phyloP scores from a whole-genome alignment of 2,888 invertebrate genomes.

The Scaptomyza cyrtandrae region DNA sequence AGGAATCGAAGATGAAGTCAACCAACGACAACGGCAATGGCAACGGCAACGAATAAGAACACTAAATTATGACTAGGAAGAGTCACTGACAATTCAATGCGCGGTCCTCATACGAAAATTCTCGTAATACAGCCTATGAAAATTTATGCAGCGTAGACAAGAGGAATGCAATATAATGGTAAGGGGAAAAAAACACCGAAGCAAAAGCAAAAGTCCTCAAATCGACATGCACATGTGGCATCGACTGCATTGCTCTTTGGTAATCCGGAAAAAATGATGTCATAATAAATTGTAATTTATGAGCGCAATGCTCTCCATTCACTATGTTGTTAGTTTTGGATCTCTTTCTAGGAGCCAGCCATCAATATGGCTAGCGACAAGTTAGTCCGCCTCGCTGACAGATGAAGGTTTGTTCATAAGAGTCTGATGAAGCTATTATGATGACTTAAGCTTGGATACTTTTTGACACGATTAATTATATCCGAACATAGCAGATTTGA shows the following conservation, averaged over 20 bases:
- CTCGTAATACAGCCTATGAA: constrained; percentile 53
- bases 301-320: constrained; percentile 57
- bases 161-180: background rate
- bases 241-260: constrained; percentile 62
- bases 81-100: constrained; percentile 78
- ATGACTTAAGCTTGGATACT: constrained; percentile 65
- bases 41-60: constrained; percentile 44
- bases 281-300: constrained; percentile 80
- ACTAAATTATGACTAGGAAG: constrained; percentile 78
- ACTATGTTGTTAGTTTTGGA: background rate
- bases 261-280: constrained; percentile 80
- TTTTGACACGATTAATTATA: constrained; percentile 70
- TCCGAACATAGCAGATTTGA: constrained; percentile 18
- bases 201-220: constrained; percentile 54
- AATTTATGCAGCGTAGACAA: constrained; percentile 68
- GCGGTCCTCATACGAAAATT: constrained; percentile 66
- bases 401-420: constrained; percentile 66
- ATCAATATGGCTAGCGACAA: constrained; percentile 53
- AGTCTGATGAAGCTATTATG: constrained; percentile 64
- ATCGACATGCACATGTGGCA: constrained; percentile 61
- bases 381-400: constrained; percentile 65
- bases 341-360: constrained; percentile 6
- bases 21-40: constrained; percentile 6
- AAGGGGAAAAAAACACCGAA: constrained; percentile 1
- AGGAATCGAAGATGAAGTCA: constrained; percentile 55